Evolutionary conservation across 1,140 invertebrate genomes (phyloP), one percentile per base, ranked within the genome.

Genomic region (Drosophila rhopaloa): DNA sequence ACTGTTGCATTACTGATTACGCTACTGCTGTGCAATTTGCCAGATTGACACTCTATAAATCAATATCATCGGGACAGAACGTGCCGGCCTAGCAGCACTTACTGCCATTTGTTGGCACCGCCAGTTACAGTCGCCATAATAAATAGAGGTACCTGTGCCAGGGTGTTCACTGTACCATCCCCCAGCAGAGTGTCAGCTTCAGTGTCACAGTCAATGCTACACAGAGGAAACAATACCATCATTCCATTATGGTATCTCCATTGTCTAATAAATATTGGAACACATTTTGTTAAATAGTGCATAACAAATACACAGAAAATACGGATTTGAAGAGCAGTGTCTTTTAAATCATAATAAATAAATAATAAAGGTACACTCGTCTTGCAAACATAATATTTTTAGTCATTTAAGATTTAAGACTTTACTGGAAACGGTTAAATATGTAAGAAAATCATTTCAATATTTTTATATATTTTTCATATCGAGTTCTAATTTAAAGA

Each of bases 21-120:
- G 32, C 55, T 50, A 14, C 44, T 51, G 74, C 79, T 77, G 77
- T 80, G 63, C 71, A 84, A 84, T 85, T 77, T 85, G 77, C 72
- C 81, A 70, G 81, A 70, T 81, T 85, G 81, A 71, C 77, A 85
- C 73, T 77, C 47, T 50, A 80, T 76, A 78, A 84, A 84, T 81
- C 81, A 85, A 81, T 84, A 84, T 44, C 46, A 61, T 16, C 24
- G 57, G 35, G 10, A 11, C 32, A 14, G 19, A 71, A 61, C 38
- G 53, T 50, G 58, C 48, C 41, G 43, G 51, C 59, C 68, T 44
- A 56, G 58, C 27, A 63, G 24, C 53, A 63, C 71, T 63, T 62
- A 65, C 65, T 67, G 59, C 35, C 46, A 41, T 32, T 50, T 51
- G 44, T 48, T 63, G 63, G 70, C 58, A 50, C 56, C 43, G 51